Evolutionary conservation across 2,888 invertebrate genomes (phyloP).

Genomic region (Lamellibrachia columna): DNA sequence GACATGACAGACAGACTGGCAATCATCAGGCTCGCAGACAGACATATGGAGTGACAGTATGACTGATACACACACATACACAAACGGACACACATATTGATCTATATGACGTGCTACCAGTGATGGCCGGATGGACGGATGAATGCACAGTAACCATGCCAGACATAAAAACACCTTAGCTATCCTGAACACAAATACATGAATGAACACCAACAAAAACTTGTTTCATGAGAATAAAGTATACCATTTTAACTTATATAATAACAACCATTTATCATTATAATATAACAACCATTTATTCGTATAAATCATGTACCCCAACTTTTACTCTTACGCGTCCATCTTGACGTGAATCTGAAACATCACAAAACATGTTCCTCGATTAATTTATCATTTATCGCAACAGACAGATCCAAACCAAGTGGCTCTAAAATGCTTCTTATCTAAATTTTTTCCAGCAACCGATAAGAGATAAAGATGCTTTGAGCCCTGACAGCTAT

Average conservation of each 20-base stretch:
- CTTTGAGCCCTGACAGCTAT: slow-evolving; percentile 1
- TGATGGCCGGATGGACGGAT: too few species aligned
- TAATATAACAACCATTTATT: background rate
- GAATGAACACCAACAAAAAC: too few species aligned
- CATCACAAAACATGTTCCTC: background rate
- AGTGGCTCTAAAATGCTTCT: background rate
- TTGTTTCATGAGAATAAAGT: too few species aligned
- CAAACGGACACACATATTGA: background rate
- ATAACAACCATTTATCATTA: background rate
- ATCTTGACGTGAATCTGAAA: background rate
- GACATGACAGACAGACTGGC: background rate
- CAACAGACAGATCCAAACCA: background rate
- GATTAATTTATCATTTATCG: background rate
- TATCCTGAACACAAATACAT: too few species aligned
- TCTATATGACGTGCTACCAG: background rate
- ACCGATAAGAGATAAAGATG: background rate
- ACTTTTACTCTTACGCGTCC: background rate
- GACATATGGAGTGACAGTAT: background rate
- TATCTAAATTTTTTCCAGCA: background rate
- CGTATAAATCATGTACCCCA: background rate
- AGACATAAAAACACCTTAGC: too few species aligned
- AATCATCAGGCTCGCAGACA: background rate
- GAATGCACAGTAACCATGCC: too few species aligned
- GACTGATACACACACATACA: background rate
- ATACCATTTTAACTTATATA: too few species aligned